Evolutionary conservation across 2,797 vertebrate genomes (phyloP), one percentile per base, ranked within the genome.

Genomic region (Eleutherodactylus coqui): DNA sequence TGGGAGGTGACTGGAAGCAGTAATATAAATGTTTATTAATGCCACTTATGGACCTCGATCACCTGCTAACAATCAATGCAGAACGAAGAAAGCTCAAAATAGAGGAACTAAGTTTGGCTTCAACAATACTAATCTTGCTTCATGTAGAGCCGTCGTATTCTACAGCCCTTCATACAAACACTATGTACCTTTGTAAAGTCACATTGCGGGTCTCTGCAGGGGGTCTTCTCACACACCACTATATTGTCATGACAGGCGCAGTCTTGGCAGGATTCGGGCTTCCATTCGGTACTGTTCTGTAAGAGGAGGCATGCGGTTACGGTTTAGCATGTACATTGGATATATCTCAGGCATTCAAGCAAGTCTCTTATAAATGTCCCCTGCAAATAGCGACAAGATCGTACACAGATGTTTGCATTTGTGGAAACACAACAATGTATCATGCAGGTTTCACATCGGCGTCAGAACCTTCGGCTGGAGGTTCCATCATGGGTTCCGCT

Each of bases 231-330:
- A 86, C 98, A 99, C 90, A 96, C 90, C 90, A 95, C 89, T 49
- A 97, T 88, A 34, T 93, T 90, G 9, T 92, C 88, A 82, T 85
- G 90, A 92, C 98, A 99, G 80, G 32, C 91, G 88, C 98, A 99
- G 88, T 95, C 94, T 89, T 93, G 95, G 92, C 97, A 99, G 0
- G 95, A 92, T 88, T 97, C 93, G 0, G 96, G 96, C 64, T 95
- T 95, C 98, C 98, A 99, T 85, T 89, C 75, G 0, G 96, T 95
- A 91, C 94, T 93, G 89, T 96, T 97, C 98, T 99, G 94, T 85
- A 89, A 91, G 24, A 11, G 89, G 34, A 88, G 3, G 43, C 14
- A 67, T 19, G 24, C 41, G n/a, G 21, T 70, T 70, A 43, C 4
- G 7, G 34, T 60, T 19, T 16, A 55, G 41, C 34, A 17, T 45